phyloP scores from a whole-genome alignment of 23 tunicate genomes.

The Phallusia fumigata region DNA sequence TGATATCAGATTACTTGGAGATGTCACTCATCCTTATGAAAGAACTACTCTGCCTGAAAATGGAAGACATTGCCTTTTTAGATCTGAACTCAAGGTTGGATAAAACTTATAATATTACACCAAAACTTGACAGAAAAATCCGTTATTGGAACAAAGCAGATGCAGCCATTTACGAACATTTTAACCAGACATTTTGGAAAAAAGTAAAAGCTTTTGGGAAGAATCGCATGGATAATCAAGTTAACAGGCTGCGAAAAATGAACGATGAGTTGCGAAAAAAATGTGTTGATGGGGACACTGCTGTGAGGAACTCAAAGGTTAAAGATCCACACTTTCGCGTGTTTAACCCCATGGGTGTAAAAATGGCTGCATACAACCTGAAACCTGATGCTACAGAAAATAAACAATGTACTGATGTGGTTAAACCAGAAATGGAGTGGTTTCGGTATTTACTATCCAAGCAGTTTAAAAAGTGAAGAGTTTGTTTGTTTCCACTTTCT shows the following conservation, averaged over 20 bases:
- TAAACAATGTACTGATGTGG: slow-evolving; percentile 42
- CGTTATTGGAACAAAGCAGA: slow-evolving; percentile 70
- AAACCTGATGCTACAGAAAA: slow-evolving; percentile 29
- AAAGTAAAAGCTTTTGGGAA: slow-evolving; percentile 56
- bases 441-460: slow-evolving; percentile 28
- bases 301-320: slow-evolving; percentile 22
- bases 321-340: slow-evolving; percentile 31
- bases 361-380: slow-evolving; percentile 68
- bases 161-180: slow-evolving; percentile 41
- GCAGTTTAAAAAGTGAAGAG: neutral
- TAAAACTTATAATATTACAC: neutral
- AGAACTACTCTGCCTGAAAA: slow-evolving; percentile 48
- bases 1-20: slow-evolving; percentile 67
- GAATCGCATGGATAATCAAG: slow-evolving; percentile 53
- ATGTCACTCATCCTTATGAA: slow-evolving; percentile 65
- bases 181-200: slow-evolving; percentile 76
- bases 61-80: slow-evolving; percentile 41
- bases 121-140: slow-evolving; percentile 22
- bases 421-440: slow-evolving; percentile 66
- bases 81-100: slow-evolving; percentile 47
- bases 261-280: slow-evolving; percentile 32
- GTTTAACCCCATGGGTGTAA: slow-evolving; percentile 60
- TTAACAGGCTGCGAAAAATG: slow-evolving; percentile 31
- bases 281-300: slow-evolving; percentile 63
- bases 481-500: too few relatives aligned